Percentiles rank a stretch among this genome's conserved stretches.
phyloP scores from a whole-genome alignment of 2,113 vertebrate genomes.

The Amblyornis subalaris region DNA sequence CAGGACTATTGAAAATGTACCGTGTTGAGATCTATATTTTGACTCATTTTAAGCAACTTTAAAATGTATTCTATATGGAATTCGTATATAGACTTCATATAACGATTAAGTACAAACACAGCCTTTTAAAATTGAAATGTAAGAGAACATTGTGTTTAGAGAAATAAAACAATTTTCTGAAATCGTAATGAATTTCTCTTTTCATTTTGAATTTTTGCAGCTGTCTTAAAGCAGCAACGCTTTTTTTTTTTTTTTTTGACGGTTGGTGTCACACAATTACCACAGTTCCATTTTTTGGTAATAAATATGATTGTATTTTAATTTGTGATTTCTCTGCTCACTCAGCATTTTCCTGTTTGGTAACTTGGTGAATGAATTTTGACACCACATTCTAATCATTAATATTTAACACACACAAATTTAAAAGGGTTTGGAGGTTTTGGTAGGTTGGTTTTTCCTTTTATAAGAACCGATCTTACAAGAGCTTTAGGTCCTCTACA shows the following conservation, averaged over 20 bases:
- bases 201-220: not conserved
- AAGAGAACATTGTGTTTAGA: not conserved
- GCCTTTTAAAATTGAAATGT: not conserved
- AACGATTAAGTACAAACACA: not conserved
- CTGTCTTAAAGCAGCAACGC: not conserved
- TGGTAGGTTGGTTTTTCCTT: not conserved
- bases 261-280: not conserved
- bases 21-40: not conserved
- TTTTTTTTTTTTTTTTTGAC: not conserved
- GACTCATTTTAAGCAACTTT: not conserved
- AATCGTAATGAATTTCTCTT: not conserved
- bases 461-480: not conserved
- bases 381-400: not conserved
- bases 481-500: not conserved
- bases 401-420: not conserved
- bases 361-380: not conserved
- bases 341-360: not conserved
- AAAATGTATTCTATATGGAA: not conserved
- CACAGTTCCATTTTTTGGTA: not conserved
- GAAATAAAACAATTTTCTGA: not conserved
- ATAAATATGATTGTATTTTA: not conserved
- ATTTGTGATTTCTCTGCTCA: not conserved
- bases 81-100: not conserved
- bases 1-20: not conserved
- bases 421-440: not conserved